Evolutionary conservation across 2,888 invertebrate species (phyloP), one percentile per base, ranked within the genome.

Genomic region (Yponomeuta plumbellus): DNA sequence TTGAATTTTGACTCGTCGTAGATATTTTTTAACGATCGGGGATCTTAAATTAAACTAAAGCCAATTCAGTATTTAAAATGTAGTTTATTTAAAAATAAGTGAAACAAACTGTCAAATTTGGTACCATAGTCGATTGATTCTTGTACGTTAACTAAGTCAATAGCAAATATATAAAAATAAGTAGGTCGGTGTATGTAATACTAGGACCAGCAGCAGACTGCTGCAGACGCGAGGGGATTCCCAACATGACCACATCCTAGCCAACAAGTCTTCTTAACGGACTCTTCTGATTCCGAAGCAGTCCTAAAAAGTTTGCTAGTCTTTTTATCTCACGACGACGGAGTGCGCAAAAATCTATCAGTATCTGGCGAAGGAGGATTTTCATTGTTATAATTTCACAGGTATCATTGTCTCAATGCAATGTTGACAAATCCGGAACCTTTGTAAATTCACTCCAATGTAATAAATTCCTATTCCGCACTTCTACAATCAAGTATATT

Each of bases 61-160:
- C 65, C 65, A 65, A 65, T 65, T 65, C 52, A 59, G 56, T 65
- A 65, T 65, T 65, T 65, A 58, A 65, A 58, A 58, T 65, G 59
- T 21, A 65, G 39, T 39, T 17, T 56, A 22, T 58, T 34, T 65
- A 17, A 65, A 65, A 65, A 58, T 58, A 59, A 58, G 20, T 40
- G 63, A 63, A 63, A 44, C 63, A 40, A 63, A 22, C 39, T 61
- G 11, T 10, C 17, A 21, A 59, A 20, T 59, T 59, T 59, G 59
- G 59, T 21, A 59, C 23, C 59, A 20, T 59, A 52, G 44, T 59
- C 59, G 59, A 59, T 59, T 22, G 11, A 20, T 59, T 21, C 22
- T 59, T 22, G 59, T 21, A 52, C 44, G 44, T 23, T 22, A 21
- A 59, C 59, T 59, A 59, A 59, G 13, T 59, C 23, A 22, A 11